phyloP scores from a whole-genome alignment of 2,888 invertebrate species.

The Hirtodrosophila cameraria region DNA sequence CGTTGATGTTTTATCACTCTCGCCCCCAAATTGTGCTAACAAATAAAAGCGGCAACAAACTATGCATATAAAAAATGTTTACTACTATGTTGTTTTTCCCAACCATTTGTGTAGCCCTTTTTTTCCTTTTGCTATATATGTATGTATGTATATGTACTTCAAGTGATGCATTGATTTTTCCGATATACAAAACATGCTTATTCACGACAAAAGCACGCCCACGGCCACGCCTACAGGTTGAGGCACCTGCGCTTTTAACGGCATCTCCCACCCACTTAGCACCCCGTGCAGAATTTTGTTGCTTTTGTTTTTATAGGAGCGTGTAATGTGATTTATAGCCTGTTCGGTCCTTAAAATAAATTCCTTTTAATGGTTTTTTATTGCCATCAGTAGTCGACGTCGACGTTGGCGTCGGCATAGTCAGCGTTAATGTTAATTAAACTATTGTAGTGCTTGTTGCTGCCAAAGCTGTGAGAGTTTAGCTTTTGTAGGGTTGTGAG shows the following conservation, averaged over 20 bases:
- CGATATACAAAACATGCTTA: slow-evolving; percentile 68
- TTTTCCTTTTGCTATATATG: not conserved
- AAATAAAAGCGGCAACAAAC: slow-evolving; percentile 60
- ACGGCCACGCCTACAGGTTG: slow-evolving; percentile 25
- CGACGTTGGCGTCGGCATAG: too few relatives aligned
- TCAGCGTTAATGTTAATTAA: slow-evolving; percentile 79
- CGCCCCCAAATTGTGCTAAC: slow-evolving; percentile 20
- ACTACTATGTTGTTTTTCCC: slow-evolving; percentile 42
- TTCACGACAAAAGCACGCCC: slow-evolving; percentile 26
- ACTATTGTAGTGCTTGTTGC: slow-evolving; percentile 69
- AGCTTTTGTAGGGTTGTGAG: not conserved
- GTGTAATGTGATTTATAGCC: slow-evolving; percentile 78
- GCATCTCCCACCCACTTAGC: not conserved
- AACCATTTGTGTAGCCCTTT: slow-evolving; percentile 1
- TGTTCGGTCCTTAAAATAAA: slow-evolving; percentile 77
- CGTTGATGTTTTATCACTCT: slow-evolving; percentile 15
- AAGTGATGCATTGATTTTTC: slow-evolving; percentile 72
- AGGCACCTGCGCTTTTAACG: slow-evolving; percentile 55
- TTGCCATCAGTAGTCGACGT: slow-evolving; percentile 75
- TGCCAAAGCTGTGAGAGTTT: slow-evolving; percentile 4
- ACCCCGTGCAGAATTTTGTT: slow-evolving; percentile 42
- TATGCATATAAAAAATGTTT: slow-evolving; percentile 70
- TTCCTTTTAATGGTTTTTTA: slow-evolving; percentile 79
- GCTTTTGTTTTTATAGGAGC: slow-evolving; percentile 72
- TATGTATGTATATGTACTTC: not conserved